phyloP scores from a whole-genome alignment of 2,888 invertebrate genomes.

The Drosophila quinaria region DNA sequence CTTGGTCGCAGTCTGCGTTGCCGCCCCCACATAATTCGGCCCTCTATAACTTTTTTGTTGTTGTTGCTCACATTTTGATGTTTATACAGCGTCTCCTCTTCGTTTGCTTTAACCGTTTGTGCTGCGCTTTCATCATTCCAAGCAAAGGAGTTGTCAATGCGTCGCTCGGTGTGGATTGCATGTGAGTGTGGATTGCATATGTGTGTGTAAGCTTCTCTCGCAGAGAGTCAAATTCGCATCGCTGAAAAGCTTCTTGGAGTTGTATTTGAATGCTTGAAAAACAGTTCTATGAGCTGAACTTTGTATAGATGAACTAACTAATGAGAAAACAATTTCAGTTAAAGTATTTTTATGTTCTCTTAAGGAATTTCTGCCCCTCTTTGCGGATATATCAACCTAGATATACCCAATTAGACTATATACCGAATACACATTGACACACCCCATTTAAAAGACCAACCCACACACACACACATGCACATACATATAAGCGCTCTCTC shows the following conservation, averaged over 20 bases:
- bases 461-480: slow-evolving; percentile 53
- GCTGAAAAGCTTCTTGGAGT: not conserved
- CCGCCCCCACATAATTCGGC: slow-evolving; percentile 73
- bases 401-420: slow-evolving; percentile 36
- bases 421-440: slow-evolving; percentile 12
- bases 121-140: slow-evolving; percentile 57
- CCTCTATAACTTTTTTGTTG: slow-evolving; percentile 56
- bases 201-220: not conserved
- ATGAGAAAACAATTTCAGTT: not conserved
- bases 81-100: slow-evolving; percentile 57
- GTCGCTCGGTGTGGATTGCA: slow-evolving; percentile 23
- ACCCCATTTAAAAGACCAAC: slow-evolving; percentile 42
- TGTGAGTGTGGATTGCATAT: slow-evolving; percentile 8
- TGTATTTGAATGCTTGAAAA: not conserved
- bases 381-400: not conserved
- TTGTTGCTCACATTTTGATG: slow-evolving; percentile 44
- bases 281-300: not conserved
- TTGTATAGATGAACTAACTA: not conserved
- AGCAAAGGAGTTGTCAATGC: slow-evolving; percentile 56
- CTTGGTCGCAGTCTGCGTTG: slow-evolving; percentile 44
- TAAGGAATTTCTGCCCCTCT: not conserved
- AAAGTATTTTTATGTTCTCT: not conserved
- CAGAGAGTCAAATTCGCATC: not conserved
- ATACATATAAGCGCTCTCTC: slow-evolving; percentile 24
- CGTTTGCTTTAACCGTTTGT: slow-evolving; percentile 50